Base-by-base conservation (phyloP, 2,888 invertebrate genomes). In the Papilio elwesi region DNA sequence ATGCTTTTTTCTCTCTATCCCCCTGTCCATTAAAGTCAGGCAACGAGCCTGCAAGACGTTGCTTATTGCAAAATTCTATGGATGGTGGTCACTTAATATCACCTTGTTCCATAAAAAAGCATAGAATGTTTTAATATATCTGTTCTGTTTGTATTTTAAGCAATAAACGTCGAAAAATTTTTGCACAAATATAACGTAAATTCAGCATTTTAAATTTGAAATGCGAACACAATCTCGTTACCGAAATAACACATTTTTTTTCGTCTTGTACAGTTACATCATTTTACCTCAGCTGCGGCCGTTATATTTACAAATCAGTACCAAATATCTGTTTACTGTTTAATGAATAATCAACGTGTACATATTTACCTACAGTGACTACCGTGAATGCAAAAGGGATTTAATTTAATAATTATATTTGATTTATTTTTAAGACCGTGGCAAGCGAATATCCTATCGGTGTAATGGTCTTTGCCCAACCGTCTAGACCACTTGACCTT, bases 271-370 rank as follows among this genome's bases (percentile, higher is more conserved):
- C 36, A 51, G 52, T 69, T 70, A 65, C 65, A 65, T 70, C 53
- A 65, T 70, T 70, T 70, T 64, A 13, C 8, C 48, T 48, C 64
- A 70, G 70, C 57, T 70, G 70, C 38, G 36, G 13, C 55, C 49
- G 49, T 49, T 64, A 70, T 64, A 48, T 57, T 49, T n/a, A 38
- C 49, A 55, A 3, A 48, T 48, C 70, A 38, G 26, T 70, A 65
- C 70, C 70, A 70, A 70, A 70, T 52, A 68, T 26, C 13, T 55
- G 47, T 57, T 49, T 26, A 48, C 48, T 57, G 10, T 48, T 9
- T 11, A 26, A 68, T 26, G 15, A 68, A 43, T 52, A 52, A 26
- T 7, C 13, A 51, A 69, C 47, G 15, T 69, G 4, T 49, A 16
- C 69, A 26, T n/a, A 38, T 59, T 36, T 59, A 59, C 13, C 38